Base-by-base conservation (phyloP, 2,888 invertebrate species). In the Tenthredo notha region DNA sequence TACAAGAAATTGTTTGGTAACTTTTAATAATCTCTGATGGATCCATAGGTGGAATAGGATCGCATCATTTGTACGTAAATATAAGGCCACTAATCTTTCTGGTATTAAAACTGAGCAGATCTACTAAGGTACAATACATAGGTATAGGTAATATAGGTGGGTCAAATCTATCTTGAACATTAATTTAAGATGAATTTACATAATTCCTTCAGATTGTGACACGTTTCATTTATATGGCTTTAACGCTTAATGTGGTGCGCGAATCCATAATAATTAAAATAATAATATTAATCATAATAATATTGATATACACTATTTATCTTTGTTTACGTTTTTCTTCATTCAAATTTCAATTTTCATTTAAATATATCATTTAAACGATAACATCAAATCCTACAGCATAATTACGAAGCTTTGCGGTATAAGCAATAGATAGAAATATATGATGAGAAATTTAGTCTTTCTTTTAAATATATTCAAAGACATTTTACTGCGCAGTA, bases 111-210 rank as follows among this genome's bases (percentile, higher is more conserved):
- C 84, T 83, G 85, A 87, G 80, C 82, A 67, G 84, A 85, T 86
- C 86, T 85, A 80, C 78, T 70, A 43, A 70, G 75, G 84, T 80
- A 47, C 65, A 37, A 29, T 78, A 85, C 80, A 78, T 87, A 89
- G 88, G 87, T 89, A 89, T 88, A 87, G 84, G 88, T 86, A 87
- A 33, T 33, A 33, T 87, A 86, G 86, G 86, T 87, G 86, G 74
- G 86, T 87, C 86, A 75, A 78, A 86, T 88, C 86, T 86, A 80
- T 65, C n/a, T 80, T 29, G 33, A 61, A 84, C 77, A 47, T 77
- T 72, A 43, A 85, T 86, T 25, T 43, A 43, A 84, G 58, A 87
- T 87, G 85, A 83, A 88, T 54, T 47, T 54, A 33, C 33, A 33
- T 33, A 54, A 86, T 86, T 88, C 87, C 85, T 86, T 89, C 85